These are phyloP conservation scores for Xiphias gladius DNA, from an alignment of 2,113 vertebrate genomes.

Conservation along the genomic window DNA sequence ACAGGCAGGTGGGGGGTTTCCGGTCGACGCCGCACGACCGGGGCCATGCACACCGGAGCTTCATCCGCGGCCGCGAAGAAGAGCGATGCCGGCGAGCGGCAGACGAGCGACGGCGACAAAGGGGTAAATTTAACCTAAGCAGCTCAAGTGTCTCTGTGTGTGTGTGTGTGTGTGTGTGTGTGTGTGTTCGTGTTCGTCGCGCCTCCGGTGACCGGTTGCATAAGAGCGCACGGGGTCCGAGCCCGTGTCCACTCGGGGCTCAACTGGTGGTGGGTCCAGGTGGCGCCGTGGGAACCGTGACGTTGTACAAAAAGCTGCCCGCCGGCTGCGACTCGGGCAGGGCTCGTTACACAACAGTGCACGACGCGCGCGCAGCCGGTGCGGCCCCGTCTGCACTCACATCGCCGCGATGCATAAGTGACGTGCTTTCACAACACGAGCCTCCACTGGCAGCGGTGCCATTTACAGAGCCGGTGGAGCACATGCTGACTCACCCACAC, in stretches of 20 bases:
- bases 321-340: background rate
- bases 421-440: background rate
- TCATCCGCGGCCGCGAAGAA: conserved; percentile 60
- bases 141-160: too few relatives aligned
- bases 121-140: conserved; percentile 65
- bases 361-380: conserved; percentile 6
- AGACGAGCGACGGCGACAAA: conserved; percentile 44
- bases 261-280: conserved; percentile 31
- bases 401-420: too few relatives aligned
- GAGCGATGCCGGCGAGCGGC: conserved; percentile 42
- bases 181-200: conserved; percentile 58
- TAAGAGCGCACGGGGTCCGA: background rate
- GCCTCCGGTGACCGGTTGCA: background rate
- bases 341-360: conserved; percentile 50
- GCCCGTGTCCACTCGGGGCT: background rate
- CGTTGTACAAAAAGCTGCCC: conserved; percentile 28
- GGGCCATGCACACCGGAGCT: conserved; percentile 62
- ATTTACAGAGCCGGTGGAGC: background rate
- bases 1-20: conserved; percentile 31
- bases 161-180: too few relatives aligned
- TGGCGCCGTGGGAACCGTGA: conserved; percentile 5
- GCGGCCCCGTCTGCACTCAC: too few relatives aligned
- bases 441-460: background rate
- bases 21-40: conserved; percentile 7
- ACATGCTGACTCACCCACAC: background rate